A percentile compares a stretch with the other conserved stretches of the same genome.
Conservation (phyloP, 1,140 invertebrate species). For the Capitella teleta region DNA sequence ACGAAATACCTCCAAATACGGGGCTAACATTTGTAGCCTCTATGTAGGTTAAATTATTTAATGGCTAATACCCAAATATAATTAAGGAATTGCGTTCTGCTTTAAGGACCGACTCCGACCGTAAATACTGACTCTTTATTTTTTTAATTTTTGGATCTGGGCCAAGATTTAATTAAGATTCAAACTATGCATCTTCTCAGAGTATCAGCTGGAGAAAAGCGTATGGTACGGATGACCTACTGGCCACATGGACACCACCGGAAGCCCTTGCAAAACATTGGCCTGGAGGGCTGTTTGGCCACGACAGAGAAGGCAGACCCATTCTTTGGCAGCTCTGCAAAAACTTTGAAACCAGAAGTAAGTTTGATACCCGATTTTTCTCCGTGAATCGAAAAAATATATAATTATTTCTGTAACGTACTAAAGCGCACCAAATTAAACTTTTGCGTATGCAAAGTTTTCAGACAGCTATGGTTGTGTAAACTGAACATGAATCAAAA, state of each 20-base stretch:
- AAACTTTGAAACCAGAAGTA: slow-evolving; percentile 22
- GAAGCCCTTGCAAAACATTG: slow-evolving; percentile 54
- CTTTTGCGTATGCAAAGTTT: too few species aligned
- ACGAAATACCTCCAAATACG: neutral
- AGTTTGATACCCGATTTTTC: too few species aligned
- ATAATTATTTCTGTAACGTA: too few species aligned
- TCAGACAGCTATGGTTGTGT: too few species aligned
- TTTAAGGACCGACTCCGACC: neutral
- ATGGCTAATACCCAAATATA: neutral
- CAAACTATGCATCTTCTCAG: slow-evolving; percentile 38
- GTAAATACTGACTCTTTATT: neutral
- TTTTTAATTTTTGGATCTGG: neutral
- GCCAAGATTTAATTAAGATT: neutral
- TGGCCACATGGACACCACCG: slow-evolving; percentile 57
- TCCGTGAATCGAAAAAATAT: too few species aligned
- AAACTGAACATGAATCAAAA: too few species aligned
- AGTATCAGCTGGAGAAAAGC: slow-evolving; percentile 62
- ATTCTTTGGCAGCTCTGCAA: slow-evolving; percentile 24
- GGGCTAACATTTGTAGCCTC: neutral
- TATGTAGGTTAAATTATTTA: neutral
- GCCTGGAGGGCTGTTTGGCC: slow-evolving; percentile 60
- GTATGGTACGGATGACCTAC: slow-evolving; percentile 59
- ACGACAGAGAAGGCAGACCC: slow-evolving; percentile 69
- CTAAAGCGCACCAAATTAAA: too few species aligned
- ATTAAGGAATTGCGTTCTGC: neutral